Percentiles rank a stretch among this genome's conserved stretches.
These are phyloP conservation scores for Orthonevra nobilis DNA, from an alignment of 2,888 invertebrate genomes.

Conservation along the genomic window DNA sequence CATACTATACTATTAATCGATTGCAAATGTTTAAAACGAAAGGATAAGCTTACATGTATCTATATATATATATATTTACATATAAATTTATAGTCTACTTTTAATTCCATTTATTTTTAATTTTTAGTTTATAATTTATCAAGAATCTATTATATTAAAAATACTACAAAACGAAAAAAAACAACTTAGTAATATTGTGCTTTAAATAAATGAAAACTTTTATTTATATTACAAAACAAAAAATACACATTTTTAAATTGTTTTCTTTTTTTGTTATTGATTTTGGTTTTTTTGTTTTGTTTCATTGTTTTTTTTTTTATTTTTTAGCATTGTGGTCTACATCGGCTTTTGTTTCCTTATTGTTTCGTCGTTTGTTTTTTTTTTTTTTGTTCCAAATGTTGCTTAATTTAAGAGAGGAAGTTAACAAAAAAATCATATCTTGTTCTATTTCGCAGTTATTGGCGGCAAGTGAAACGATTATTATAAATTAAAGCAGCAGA, in stretches of 20 bases:
- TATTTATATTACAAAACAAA: constrained; percentile 59
- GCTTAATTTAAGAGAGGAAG: not conserved
- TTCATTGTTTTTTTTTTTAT: not conserved
- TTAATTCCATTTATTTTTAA: constrained; percentile 38
- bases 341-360: not conserved
- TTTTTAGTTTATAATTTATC: constrained; percentile 51
- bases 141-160: not conserved
- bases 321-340: constrained; percentile 8
- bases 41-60: no score
- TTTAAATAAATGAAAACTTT: constrained; percentile 52
- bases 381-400: constrained; percentile 9
- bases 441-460: constrained; percentile 61
- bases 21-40: no score
- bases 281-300: constrained; percentile 7
- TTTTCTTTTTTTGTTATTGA: constrained; percentile 8
- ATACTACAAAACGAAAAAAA: constrained; percentile 5
- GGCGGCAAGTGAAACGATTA: constrained; percentile 57
- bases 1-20: no score
- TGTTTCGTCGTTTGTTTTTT: not conserved
- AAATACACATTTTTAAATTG: no score
- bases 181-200: constrained; percentile 26
- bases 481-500: not conserved
- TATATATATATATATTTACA: no score
- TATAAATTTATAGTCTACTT: constrained; percentile 25
- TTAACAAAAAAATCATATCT: constrained; percentile 8